Conservation (phyloP, 2,797 vertebrate genomes). For the Gephyroberyx darwinii region DNA sequence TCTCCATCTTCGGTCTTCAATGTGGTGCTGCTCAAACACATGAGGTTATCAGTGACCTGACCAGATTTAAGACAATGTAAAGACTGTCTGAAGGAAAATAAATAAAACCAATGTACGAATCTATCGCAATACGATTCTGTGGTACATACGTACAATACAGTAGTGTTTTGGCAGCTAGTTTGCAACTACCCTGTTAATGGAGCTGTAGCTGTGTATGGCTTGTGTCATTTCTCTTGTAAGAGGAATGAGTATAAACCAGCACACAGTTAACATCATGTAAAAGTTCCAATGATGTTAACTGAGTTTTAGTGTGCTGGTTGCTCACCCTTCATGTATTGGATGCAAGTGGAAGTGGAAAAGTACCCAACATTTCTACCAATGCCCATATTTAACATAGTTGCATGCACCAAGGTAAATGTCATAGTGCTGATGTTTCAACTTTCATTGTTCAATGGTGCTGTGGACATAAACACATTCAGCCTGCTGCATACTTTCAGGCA, state of each 20-base stretch:
- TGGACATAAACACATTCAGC: neutral
- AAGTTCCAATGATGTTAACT: too few species aligned
- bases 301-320: too few species aligned
- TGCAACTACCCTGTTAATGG: neutral
- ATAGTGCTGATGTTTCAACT: neutral
- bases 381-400: too few species aligned
- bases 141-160: neutral
- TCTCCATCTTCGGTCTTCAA: slow-evolving; percentile 90
- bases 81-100: neutral
- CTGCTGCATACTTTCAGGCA: neutral
- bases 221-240: neutral
- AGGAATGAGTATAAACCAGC: neutral
- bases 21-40: slow-evolving; percentile 81
- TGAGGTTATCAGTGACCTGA: neutral
- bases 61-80: neutral
- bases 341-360: neutral
- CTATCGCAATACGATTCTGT: neutral
- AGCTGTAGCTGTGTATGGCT: neutral
- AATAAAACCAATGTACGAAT: neutral
- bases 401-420: neutral
- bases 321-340: neutral
- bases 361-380: too few species aligned
- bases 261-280: neutral
- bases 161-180: neutral
- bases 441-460: neutral